Percentiles rank a stretch among this genome's conserved stretches.
Conservation (phyloP, 2,797 vertebrate species). For the Sebastes melanostomus region DNA sequence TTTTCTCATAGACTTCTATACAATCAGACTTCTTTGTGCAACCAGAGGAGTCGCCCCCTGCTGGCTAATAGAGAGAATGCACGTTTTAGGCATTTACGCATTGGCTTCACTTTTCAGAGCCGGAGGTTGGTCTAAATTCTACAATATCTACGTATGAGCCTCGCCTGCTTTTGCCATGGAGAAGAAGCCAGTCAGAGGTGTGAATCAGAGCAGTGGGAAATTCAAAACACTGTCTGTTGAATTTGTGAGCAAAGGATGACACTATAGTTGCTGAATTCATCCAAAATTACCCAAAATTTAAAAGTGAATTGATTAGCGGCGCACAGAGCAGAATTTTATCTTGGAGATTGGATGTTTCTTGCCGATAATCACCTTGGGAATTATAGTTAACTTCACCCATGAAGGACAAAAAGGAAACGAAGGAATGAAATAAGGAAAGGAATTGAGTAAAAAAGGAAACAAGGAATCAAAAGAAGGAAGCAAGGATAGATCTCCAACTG, state of each 20-base stretch:
- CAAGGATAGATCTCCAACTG: neutral
- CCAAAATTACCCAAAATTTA: neutral
- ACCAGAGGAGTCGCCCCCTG: too few species aligned
- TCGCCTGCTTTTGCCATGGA: too few species aligned
- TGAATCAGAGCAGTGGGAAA: too few species aligned
- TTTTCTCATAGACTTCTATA: too few species aligned
- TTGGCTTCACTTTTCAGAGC: too few species aligned
- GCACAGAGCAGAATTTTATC: neutral
- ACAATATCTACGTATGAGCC: too few species aligned
- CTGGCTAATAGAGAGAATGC: too few species aligned
- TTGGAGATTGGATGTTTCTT: neutral
- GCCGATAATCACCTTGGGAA: neutral
- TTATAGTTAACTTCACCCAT: accelerated
- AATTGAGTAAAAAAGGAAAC: neutral
- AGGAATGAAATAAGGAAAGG: neutral
- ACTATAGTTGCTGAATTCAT: neutral
- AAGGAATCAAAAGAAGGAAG: neutral
- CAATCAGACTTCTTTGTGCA: too few species aligned
- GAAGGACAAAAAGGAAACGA: neutral
- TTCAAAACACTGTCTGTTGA: too few species aligned
- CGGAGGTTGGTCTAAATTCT: too few species aligned
- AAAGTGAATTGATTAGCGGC: neutral
- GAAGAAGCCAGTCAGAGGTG: too few species aligned
- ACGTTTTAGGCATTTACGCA: too few species aligned
- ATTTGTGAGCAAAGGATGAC: neutral